Evolutionary conservation across 2,888 invertebrate species (phyloP).

Genomic region (Drosophila kuntzei): DNA sequence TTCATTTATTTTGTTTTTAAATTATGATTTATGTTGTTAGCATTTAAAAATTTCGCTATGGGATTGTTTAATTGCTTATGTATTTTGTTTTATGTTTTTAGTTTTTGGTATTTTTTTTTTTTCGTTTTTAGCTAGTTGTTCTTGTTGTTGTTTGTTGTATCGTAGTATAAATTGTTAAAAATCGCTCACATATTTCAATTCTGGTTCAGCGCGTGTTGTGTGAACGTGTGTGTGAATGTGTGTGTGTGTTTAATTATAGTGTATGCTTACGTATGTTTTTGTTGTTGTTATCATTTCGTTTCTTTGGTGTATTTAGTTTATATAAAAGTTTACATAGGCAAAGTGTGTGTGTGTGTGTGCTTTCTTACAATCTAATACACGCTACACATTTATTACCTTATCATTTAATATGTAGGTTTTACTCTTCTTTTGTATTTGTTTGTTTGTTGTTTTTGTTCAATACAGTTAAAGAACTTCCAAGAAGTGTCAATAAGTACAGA

Average conservation of each 20-base stretch:
- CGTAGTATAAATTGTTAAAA: constrained; percentile 73
- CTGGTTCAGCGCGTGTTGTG: constrained; percentile 62
- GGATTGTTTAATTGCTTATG: constrained; percentile 78
- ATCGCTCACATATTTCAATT: constrained; percentile 69
- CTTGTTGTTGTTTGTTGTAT: constrained; percentile 41
- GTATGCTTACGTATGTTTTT: constrained; percentile 63
- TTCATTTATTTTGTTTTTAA: constrained; percentile 15
- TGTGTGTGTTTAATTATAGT: constrained; percentile 30
- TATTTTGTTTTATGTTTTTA: constrained; percentile 33
- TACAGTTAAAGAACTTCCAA: constrained; percentile 68
- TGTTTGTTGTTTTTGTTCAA: constrained; percentile 38
- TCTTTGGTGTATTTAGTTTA: constrained; percentile 63
- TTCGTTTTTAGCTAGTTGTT: constrained; percentile 66
- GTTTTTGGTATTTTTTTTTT: constrained; percentile 24
- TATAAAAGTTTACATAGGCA: constrained; percentile 76
- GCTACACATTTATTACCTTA: constrained; percentile 79
- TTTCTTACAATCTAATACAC: constrained; percentile 73
- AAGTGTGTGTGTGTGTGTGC: constrained; percentile 58
- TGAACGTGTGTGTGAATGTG: constrained; percentile 27
- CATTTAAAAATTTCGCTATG: constrained; percentile 77
- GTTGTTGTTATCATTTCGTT: constrained; percentile 31
- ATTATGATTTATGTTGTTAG: constrained; percentile 42
- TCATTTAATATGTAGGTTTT: constrained; percentile 66
- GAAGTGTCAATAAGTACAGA: constrained; percentile 74
- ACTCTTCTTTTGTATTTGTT: constrained; percentile 36